Conservation (phyloP, 64 coral and sea anemone species). For the Exaiptasia diaphana region DNA sequence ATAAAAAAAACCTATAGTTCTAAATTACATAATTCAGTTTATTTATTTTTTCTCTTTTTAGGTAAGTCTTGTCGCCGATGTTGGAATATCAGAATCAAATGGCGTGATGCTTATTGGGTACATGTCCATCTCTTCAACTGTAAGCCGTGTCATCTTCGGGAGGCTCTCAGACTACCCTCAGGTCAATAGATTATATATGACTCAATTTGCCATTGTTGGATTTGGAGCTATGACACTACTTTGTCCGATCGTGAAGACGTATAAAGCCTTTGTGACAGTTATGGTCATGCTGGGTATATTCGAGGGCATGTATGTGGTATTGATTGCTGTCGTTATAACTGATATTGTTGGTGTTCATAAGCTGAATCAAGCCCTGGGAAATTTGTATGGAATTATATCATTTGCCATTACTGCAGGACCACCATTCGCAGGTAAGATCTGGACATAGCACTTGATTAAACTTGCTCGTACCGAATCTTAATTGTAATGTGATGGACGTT, state of each 20-base stretch:
- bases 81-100: slow-evolving; percentile 57
- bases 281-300: slow-evolving; percentile 70
- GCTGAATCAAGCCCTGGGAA: slow-evolving; percentile 65
- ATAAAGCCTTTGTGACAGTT: slow-evolving; percentile 49
- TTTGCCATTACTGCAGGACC: slow-evolving; percentile 76
- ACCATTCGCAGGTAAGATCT: slow-evolving; percentile 69
- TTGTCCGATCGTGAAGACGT: slow-evolving; percentile 57
- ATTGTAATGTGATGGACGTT: too few species aligned
- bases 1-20: background rate
- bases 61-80: slow-evolving; percentile 70
- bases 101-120: slow-evolving; percentile 76
- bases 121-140: slow-evolving; percentile 85
- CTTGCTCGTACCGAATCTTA: too few species aligned
- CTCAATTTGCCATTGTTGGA: slow-evolving; percentile 75
- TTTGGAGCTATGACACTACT: slow-evolving; percentile 73
- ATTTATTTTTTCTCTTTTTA: background rate
- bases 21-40: background rate
- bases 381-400: slow-evolving; percentile 79
- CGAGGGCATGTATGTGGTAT: slow-evolving; percentile 84
- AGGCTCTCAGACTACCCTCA: slow-evolving; percentile 85
- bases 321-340: slow-evolving; percentile 75
- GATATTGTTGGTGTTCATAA: slow-evolving; percentile 86
- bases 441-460: too few species aligned
- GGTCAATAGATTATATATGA: slow-evolving; percentile 91
- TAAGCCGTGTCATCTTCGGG: slow-evolving; percentile 78